Conservation (phyloP, 2,113 vertebrate genomes). For the Nansenia antarctica region DNA sequence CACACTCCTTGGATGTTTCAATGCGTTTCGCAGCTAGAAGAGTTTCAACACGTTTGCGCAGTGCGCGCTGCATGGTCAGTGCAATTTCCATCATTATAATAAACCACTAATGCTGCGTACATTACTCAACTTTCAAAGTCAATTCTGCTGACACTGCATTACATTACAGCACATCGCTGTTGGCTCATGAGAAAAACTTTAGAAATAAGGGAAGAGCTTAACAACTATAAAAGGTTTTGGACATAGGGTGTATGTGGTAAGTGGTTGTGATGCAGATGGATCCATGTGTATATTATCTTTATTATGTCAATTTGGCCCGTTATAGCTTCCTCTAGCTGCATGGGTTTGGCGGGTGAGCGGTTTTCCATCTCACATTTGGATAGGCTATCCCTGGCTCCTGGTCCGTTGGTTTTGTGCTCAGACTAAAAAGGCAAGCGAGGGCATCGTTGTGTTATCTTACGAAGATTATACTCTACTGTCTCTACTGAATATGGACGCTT, state of each 20-base stretch:
- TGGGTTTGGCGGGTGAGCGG: conserved; percentile 76
- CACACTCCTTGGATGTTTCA: conserved; percentile 31
- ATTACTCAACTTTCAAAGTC: conserved; percentile 55
- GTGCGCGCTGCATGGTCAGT: conserved; percentile 17
- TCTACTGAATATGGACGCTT: background rate
- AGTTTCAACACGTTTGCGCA: conserved; percentile 23
- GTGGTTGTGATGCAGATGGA: conserved; percentile 59
- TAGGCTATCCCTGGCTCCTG: conserved; percentile 59
- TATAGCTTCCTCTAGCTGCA: conserved; percentile 68
- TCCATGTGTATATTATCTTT: conserved; percentile 70
- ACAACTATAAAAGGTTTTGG: conserved; percentile 13
- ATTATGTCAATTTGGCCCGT: conserved; percentile 77
- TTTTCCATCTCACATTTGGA: conserved; percentile 79
- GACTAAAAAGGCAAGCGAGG: background rate
- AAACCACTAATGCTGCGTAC: conserved; percentile 43
- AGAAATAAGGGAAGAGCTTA: conserved; percentile 12
- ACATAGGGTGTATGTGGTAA: conserved; percentile 42
- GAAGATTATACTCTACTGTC: background rate
- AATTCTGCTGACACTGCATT: conserved; percentile 63
- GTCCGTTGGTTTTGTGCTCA: conserved; percentile 20
- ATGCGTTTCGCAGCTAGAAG: conserved; percentile 43
- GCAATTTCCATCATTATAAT: conserved; percentile 50
- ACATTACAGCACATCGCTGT: conserved; percentile 13
- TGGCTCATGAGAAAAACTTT: conserved; percentile 8
- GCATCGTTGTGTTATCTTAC: background rate